These are phyloP conservation scores for Chaetophractus vellerosus DNA, from an alignment of 2,797 vertebrate species.

Conservation along the genomic window DNA sequence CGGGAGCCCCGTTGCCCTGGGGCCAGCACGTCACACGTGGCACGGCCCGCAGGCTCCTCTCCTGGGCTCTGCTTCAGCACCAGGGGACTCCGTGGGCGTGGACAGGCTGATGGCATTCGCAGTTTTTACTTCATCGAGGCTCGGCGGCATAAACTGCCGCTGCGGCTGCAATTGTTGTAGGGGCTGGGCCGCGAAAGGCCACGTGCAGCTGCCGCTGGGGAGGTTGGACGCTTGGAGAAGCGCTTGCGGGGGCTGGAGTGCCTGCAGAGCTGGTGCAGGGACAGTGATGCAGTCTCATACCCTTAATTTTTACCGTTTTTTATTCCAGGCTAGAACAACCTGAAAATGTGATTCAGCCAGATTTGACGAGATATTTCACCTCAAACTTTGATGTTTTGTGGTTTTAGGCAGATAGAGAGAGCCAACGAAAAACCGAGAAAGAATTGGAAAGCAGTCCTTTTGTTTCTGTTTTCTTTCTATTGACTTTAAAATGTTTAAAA, in stretches of 20 bases:
- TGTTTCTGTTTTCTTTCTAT: not conserved
- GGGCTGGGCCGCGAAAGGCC: not conserved
- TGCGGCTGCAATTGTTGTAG: not conserved
- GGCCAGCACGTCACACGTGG: not conserved
- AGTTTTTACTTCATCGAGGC: not conserved
- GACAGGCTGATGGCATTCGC: not conserved
- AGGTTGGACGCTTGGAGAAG: not conserved
- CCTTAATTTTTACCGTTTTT: constrained; percentile 2
- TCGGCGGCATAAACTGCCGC: not conserved
- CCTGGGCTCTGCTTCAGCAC: not conserved
- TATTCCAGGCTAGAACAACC: not conserved
- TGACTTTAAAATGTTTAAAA: not conserved
- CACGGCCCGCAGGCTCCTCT: not conserved
- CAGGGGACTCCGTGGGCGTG: not conserved
- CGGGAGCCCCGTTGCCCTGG: not conserved
- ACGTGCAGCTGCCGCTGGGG: not conserved
- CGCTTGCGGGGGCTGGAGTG: not conserved
- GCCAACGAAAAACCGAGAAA: not conserved
- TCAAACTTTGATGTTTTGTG: constrained; percentile 33
- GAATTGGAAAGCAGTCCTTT: not conserved
- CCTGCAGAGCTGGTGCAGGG: not conserved
- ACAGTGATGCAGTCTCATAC: not conserved
- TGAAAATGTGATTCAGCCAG: not conserved
- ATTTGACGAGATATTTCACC: not conserved
- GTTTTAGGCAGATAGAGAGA: not conserved